Evolutionary conservation across 2,888 invertebrate genomes (phyloP).

Genomic region (Lamellibrachia satsuma): DNA sequence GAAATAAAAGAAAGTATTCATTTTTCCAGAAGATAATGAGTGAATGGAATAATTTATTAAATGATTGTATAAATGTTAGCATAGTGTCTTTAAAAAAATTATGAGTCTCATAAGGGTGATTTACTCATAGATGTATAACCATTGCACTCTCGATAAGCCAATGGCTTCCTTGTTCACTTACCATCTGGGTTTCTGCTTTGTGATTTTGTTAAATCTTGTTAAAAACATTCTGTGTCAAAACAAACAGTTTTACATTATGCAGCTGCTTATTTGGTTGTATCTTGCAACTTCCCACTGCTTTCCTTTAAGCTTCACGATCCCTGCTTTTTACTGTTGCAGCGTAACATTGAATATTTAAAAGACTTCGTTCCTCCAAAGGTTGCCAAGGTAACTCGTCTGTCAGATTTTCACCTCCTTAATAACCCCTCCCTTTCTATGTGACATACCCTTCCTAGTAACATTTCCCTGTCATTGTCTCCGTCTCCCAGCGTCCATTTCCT

Average conservation of each 20-base stretch:
- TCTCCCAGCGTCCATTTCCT: neutral
- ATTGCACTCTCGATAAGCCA: too few species aligned
- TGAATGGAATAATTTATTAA: too few species aligned
- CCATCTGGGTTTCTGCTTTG: too few species aligned
- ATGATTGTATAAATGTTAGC: too few species aligned
- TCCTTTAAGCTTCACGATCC: neutral
- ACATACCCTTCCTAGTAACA: neutral
- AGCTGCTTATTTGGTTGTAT: neutral
- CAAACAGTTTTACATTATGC: neutral
- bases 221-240: neutral
- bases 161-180: too few species aligned
- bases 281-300: neutral
- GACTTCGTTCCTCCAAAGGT: neutral
- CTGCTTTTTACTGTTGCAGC: constrained; percentile 8
- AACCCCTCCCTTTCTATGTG: constrained; percentile 14
- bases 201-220: too few species aligned
- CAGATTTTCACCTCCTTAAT: neutral
- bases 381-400: neutral
- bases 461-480: neutral
- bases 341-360: constrained; percentile 1
- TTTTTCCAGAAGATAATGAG: too few species aligned
- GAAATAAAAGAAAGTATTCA: too few species aligned
- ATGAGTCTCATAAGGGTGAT: too few species aligned
- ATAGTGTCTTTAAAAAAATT: too few species aligned
- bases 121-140: too few species aligned